Base-by-base conservation (phyloP, 2,888 invertebrate genomes). In the Barypeithes pellucidus region DNA sequence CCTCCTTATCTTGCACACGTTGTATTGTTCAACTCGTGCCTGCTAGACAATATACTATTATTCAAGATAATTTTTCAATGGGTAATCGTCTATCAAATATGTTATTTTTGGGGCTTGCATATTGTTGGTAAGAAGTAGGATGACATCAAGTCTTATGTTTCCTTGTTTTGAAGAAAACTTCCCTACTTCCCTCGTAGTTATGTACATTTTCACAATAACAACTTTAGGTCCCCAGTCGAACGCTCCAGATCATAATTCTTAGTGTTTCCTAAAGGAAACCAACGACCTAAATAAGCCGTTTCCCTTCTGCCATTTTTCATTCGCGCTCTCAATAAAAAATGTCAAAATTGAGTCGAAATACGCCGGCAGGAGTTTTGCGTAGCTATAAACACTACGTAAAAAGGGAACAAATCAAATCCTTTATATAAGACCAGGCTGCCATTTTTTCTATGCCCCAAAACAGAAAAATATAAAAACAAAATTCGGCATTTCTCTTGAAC, bases 341-440 rank as follows among this genome's bases (percentile, higher is more conserved):
- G 62, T 62, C 62, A 43, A 45, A 62, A 62, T 45, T 62, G 45
- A 61, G 61, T 39, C 16, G 62, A 24, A 62, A 45, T 62, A 62
- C 62, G 62, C 45, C 45, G 29, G 22, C 62, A 41, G 62, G 62
- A 62, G 45, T 62, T 43, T 43, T 62, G 62, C 62, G 62, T 62
- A 45, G 62, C 62, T 45, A 62, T 62, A 62, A 62, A 62, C 62
- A 62, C 62, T 62, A 29, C 62, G 62, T 62, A 62, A 62, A 60
- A 62, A 62, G 62, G 62, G 62, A 62, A 62, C 62, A 62, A 62
- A 62, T 62, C 62, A 62, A 62, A 62, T 62, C 45, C 62, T 20
- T 43, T 43, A 20, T 43, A 43, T 62, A 62, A 16, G 43, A 29
- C 29, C 62, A 24, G 29, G 24, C 62, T 62, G 62, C 24, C 24